A percentile compares a stretch with the other conserved stretches of the same genome.
Evolutionary conservation across 2,797 vertebrate species (phyloP).

Genomic region (Taeniopygia guttata): DNA sequence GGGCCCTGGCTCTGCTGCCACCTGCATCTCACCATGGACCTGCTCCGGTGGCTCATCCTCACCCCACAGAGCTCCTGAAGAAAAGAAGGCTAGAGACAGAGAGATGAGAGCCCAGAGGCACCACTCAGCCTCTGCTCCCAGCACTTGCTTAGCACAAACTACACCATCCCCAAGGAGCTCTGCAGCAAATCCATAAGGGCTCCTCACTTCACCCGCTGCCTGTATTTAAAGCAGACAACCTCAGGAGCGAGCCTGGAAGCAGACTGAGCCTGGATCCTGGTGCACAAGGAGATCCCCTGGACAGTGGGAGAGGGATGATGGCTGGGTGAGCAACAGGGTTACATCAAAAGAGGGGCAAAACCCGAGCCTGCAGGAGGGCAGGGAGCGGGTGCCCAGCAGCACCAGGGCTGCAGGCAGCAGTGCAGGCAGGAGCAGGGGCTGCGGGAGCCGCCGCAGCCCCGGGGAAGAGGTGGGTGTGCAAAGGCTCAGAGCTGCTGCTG

Average conservation of each 20-base stretch:
- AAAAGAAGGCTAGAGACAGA: neutral
- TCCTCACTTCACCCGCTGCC: fast-evolving
- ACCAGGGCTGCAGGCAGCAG: fast-evolving
- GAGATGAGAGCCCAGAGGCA: neutral
- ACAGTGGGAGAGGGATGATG: fast-evolving
- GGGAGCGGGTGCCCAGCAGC: neutral
- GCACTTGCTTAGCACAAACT: neutral
- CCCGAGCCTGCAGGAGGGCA: neutral
- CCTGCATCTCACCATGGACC: fast-evolving
- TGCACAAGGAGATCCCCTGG: neutral
- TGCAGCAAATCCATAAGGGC: neutral
- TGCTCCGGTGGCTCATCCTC: neutral
- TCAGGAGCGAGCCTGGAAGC: neutral
- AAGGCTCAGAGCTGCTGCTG: constrained; percentile 17
- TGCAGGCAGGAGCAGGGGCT: neutral
- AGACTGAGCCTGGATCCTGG: neutral
- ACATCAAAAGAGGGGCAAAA: neutral
- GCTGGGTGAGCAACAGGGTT: neutral
- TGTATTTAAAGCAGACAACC: neutral
- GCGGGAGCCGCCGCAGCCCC: fast-evolving
- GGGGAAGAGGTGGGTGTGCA: neutral
- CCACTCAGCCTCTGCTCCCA: neutral
- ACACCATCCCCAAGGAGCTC: neutral
- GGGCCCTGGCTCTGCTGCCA: neutral
- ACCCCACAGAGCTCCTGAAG: neutral